Evolutionary conservation across 2,797 vertebrate genomes (phyloP).

Genomic region (Heliangelus exortis): DNA sequence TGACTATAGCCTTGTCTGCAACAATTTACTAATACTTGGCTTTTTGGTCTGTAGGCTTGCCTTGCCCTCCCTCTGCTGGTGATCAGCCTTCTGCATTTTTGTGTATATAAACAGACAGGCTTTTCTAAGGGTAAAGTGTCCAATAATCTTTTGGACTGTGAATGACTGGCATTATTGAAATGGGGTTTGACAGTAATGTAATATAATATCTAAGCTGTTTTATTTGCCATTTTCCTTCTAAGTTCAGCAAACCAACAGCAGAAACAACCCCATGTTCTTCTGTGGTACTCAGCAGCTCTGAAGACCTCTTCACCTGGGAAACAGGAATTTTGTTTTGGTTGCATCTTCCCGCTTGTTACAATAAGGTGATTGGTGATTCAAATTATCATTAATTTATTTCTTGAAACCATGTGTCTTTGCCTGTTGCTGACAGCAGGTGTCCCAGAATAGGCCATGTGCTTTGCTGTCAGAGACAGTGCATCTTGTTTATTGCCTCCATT

Average conservation of each 20-base stretch:
- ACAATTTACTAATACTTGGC: neutral
- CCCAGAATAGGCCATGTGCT: accelerated
- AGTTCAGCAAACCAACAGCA: neutral
- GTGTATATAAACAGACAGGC: neutral
- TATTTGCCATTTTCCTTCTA: neutral
- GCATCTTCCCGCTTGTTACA: neutral
- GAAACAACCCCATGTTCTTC: neutral
- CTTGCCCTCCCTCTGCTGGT: neutral
- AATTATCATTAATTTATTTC: neutral
- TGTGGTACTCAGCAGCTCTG: neutral
- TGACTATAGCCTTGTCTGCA: neutral
- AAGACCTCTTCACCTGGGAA: neutral
- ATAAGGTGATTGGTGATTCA: neutral
- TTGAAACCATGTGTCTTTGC: neutral
- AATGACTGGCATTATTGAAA: neutral
- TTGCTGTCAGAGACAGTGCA: neutral
- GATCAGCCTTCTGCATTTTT: neutral
- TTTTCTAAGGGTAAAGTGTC: neutral
- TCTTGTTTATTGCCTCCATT: neutral
- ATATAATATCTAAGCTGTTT: neutral
- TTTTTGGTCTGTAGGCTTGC: neutral
- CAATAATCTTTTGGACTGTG: neutral
- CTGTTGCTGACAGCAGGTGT: neutral
- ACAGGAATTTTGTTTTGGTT: neutral
- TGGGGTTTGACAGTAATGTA: neutral